These are phyloP conservation scores for Agrotis ipsilon DNA, from an alignment of 2,888 invertebrate genomes.

Conservation along the genomic window DNA sequence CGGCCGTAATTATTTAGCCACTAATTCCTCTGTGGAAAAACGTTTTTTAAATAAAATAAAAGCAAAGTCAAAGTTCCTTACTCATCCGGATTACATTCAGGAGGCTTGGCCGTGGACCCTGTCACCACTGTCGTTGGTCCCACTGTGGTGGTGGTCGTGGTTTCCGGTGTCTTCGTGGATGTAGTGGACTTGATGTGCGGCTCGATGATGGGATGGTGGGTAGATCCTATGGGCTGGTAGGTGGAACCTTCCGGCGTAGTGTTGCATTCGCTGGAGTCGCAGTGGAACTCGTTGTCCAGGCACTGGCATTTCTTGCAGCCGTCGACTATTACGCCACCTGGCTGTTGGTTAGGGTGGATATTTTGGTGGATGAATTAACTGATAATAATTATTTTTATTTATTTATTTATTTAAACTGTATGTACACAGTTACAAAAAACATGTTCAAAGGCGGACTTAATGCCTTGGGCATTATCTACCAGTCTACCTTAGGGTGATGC, in stretches of 20 bases:
- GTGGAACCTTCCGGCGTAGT: conserved; percentile 68
- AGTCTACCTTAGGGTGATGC: no score
- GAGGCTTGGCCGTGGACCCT: conserved; percentile 25
- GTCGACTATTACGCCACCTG: conserved; percentile 92
- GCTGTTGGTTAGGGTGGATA: conserved; percentile 83
- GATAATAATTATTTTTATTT: no score
- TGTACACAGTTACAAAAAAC: no score
- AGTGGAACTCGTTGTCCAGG: conserved; percentile 94
- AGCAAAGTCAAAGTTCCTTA: conserved; percentile 38
- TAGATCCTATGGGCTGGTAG: no score
- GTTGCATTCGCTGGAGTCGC: conserved; percentile 91
- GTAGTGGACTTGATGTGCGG: conserved; percentile 46
- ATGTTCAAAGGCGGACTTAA: no score
- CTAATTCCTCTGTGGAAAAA: no score
- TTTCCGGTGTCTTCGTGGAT: neutral
- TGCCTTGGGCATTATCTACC: no score
- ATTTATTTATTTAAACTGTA: no score
- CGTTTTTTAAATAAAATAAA: no score
- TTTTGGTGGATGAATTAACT: neutral
- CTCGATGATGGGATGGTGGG: conserved; percentile 68
- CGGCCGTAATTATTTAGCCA: no score
- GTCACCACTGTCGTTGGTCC: conserved; percentile 70
- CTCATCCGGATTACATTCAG: conserved; percentile 64
- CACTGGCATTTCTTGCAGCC: conserved; percentile 95
- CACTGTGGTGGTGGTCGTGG: conserved; percentile 66